Evolutionary conservation across 2,797 vertebrate genomes (phyloP), one percentile per base, ranked within the genome.

Genomic region (Tinamus major): DNA sequence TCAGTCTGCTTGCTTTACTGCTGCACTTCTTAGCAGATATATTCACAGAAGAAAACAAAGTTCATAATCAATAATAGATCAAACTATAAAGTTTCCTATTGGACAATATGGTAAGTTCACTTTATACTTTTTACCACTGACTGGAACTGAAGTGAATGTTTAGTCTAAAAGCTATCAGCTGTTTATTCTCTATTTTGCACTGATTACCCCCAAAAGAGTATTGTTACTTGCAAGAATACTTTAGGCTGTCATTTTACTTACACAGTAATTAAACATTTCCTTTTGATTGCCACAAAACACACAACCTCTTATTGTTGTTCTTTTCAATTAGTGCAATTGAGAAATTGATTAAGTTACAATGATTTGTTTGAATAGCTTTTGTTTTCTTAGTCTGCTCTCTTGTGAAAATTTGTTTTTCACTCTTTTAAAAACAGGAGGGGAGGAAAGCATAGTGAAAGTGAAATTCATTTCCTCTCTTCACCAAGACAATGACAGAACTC

Each of bases 321-420:
- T 92, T 89, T 96, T 85, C 80, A 92, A 79, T 95, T 94, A 80
- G 13, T 44, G 51, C 83, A 95, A 90, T 76, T 81, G 82, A 94
- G 79, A 94, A 93, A 96, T 95, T 91, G 95, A 95, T 92, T 93
- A 94, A 90, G 71, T 95, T 90, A 93, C 14, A 83, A 42, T 56
- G 49, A 91, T 58, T 89, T 85, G 92, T 88, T 59, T 94, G 63
- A 95, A 93, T 51, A 72, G 53, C 41, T 79, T 93, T 90, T 92
- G 17, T 80, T 79, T 89, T 59, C 63, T 91, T 71, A 33, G 13
- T 56, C 15, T 41, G 6, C 46, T 89, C 83, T 85, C 31, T 62
- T 51, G 55, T 3, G 3, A 6, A 92, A 75, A 76, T 83, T 77
- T 92, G 23, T 3, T 55, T 92, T 94, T 76, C 75, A 55, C n/a